phyloP scores from a whole-genome alignment of 2,113 vertebrate species.

The Centropristis striata region DNA sequence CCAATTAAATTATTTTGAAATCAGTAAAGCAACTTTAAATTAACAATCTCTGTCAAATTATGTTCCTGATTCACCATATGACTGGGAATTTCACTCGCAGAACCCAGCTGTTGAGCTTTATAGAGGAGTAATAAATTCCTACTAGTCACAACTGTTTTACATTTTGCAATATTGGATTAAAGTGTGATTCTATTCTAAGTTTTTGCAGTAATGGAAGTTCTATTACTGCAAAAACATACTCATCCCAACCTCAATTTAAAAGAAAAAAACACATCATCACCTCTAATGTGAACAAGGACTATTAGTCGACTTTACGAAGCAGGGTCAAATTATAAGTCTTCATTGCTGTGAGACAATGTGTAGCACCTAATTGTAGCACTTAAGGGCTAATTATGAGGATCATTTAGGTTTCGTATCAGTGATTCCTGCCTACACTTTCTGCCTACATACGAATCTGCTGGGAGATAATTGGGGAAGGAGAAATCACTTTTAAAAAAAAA shows the following conservation, averaged over 20 bases:
- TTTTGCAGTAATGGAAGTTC: too few species aligned
- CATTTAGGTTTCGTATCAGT: constrained; percentile 45
- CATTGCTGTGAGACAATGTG: constrained; percentile 18
- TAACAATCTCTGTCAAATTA: too few species aligned
- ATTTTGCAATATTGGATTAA: background rate
- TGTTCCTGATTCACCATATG: too few species aligned
- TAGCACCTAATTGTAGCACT: constrained; percentile 55
- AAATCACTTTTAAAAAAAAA: background rate
- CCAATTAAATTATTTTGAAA: too few species aligned
- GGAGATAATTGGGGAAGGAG: constrained; percentile 44
- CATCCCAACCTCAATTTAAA: background rate
- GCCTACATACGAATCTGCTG: constrained; percentile 54
- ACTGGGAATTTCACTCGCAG: too few species aligned
- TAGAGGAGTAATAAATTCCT: background rate
- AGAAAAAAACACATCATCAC: background rate
- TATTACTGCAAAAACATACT: background rate
- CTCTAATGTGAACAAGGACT: constrained; percentile 22
- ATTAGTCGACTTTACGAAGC: constrained; percentile 3
- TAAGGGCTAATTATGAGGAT: constrained; percentile 59
- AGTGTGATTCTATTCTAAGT: too few species aligned
- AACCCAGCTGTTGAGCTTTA: too few species aligned
- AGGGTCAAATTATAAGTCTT: constrained; percentile 16
- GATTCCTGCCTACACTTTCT: constrained; percentile 59
- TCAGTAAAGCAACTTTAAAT: too few species aligned
- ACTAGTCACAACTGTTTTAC: background rate